Evolutionary conservation across 1,140 invertebrate genomes (phyloP).

Genomic region (Aphelinus atriplicis): DNA sequence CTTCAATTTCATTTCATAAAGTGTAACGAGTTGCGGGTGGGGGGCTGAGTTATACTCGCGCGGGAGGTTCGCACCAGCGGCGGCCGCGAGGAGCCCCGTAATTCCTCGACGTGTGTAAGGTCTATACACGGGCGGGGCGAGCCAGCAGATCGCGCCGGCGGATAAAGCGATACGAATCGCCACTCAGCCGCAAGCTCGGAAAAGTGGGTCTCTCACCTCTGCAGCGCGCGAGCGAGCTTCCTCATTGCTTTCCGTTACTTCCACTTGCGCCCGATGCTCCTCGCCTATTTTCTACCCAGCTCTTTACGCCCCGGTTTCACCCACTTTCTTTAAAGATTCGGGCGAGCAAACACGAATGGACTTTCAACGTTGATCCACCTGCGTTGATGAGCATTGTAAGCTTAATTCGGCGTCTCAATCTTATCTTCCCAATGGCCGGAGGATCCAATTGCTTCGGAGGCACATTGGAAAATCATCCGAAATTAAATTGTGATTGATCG

Average conservation of each 20-base stretch:
- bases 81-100: not conserved
- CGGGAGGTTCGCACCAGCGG: not conserved
- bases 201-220: not conserved
- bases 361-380: too few species aligned
- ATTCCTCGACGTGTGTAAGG: not conserved
- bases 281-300: too few species aligned
- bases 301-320: too few species aligned
- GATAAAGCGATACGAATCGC: conserved; percentile 16
- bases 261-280: too few species aligned
- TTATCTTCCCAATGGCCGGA: too few species aligned
- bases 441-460: too few species aligned
- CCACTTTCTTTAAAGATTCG: too few species aligned
- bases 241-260: not conserved
- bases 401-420: too few species aligned
- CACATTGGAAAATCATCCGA: too few species aligned
- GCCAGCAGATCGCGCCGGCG: conserved; percentile 8
- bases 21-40: conserved; percentile 42
- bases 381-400: too few species aligned
- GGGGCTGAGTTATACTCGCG: conserved; percentile 25
- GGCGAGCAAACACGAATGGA: too few species aligned
- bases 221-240: not conserved
- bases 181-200: not conserved
- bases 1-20: conserved; percentile 47
- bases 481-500: too few species aligned
- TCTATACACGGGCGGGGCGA: not conserved